Percentiles rank a stretch among this genome's conserved stretches.
Conservation (phyloP, 2,797 vertebrate genomes). For the Monodelphis domestica region DNA sequence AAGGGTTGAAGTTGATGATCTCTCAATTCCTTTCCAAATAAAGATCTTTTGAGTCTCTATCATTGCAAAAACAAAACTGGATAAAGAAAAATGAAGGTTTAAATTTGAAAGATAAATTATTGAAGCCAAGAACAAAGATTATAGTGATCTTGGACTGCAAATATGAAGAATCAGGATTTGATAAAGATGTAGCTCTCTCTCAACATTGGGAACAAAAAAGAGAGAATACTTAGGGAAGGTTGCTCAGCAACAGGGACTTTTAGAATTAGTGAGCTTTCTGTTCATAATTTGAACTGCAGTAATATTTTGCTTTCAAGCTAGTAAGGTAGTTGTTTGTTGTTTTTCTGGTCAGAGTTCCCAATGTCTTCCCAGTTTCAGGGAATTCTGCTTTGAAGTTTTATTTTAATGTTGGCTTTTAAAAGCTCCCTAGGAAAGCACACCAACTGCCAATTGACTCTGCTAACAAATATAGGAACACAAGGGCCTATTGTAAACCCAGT, state of each 20-base stretch:
- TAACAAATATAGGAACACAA: slow-evolving; percentile 54
- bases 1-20: background rate
- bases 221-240: background rate
- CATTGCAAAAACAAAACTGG: background rate
- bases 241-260: background rate
- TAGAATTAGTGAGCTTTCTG: slow-evolving; percentile 8
- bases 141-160: background rate
- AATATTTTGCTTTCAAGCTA: background rate
- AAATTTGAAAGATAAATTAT: background rate
- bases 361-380: slow-evolving; percentile 46
- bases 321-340: slow-evolving; percentile 14
- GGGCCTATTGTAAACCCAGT: slow-evolving; percentile 49
- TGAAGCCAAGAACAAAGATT: background rate
- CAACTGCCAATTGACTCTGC: slow-evolving; percentile 54
- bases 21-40: background rate
- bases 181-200: background rate
- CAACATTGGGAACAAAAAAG: background rate
- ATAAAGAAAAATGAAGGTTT: background rate
- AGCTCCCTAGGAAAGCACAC: slow-evolving; percentile 51
- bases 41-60: background rate
- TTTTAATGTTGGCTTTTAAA: slow-evolving; percentile 50
- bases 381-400: slow-evolving; percentile 53
- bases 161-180: background rate
- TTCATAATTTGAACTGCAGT: background rate
- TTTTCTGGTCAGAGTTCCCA: slow-evolving; percentile 46